These are phyloP conservation scores for Eurytoma californica DNA, from an alignment of 2,888 invertebrate species.

Conservation along the genomic window DNA sequence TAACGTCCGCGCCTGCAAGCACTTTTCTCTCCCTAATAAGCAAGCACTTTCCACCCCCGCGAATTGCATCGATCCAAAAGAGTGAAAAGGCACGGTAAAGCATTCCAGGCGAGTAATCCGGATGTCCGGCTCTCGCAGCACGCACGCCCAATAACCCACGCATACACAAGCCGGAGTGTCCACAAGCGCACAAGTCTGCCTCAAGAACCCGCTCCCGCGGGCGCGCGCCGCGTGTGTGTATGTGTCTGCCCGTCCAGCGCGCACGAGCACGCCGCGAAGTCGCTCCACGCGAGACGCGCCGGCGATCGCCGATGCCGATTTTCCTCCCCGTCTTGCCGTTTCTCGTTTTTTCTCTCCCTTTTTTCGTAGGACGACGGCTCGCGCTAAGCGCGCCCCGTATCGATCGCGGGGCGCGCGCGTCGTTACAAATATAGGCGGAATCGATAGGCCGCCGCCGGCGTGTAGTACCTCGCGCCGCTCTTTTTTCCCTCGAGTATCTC, in stretches of 20 bases:
- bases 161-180: constrained; percentile 4
- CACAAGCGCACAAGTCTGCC: constrained; percentile 35
- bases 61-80: no score
- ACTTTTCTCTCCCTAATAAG: no score
- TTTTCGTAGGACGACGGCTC: no score
- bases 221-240: constrained; percentile 40
- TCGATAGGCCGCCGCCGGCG: constrained; percentile 36
- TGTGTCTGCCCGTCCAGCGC: constrained; percentile 32
- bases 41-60: no score
- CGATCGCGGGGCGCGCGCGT: not conserved
- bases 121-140: no score
- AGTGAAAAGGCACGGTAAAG: no score
- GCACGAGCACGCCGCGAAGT: constrained; percentile 9
- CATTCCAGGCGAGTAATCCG: no score
- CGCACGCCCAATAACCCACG: constrained; percentile 11
- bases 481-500: not conserved
- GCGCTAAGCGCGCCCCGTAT: no score
- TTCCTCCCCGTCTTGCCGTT: not conserved
- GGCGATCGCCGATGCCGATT: not conserved
- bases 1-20: no score
- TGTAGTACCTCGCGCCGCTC: constrained; percentile 31
- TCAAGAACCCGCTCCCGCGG: constrained; percentile 52
- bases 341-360: not conserved
- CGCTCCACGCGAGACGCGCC: not conserved
- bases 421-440: constrained; percentile 50